A percentile compares a stretch with the other conserved stretches of the same genome.
phyloP scores from a whole-genome alignment of 2,888 invertebrate species.

The Lysandra bellargus region DNA sequence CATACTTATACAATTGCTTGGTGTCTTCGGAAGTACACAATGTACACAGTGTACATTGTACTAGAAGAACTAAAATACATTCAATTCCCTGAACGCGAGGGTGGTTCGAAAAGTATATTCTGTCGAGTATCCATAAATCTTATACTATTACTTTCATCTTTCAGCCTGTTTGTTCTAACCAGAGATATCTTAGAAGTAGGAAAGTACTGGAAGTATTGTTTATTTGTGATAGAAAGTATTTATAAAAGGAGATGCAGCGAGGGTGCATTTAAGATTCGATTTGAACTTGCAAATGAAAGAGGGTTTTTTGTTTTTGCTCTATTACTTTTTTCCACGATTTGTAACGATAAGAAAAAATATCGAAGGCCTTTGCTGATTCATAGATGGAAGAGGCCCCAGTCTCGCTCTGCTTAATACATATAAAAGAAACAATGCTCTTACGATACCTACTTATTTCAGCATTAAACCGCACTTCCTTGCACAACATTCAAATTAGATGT shows the following conservation, averaged over 20 bases:
- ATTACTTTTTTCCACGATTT: conserved; percentile 17
- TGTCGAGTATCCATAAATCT: neutral
- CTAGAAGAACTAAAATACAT: neutral
- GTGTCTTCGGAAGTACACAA: neutral
- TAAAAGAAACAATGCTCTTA: conserved; percentile 61
- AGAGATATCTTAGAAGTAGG: conserved; percentile 2
- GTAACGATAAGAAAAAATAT: conserved; percentile 38
- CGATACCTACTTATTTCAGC: conserved; percentile 54
- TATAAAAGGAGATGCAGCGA: neutral
- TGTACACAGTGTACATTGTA: neutral
- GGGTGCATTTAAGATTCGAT: neutral
- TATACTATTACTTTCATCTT: neutral
- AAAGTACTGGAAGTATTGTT: neutral
- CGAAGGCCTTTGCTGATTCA: conserved; percentile 49
- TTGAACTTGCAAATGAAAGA: neutral
- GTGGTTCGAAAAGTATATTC: neutral
- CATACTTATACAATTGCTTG: neutral
- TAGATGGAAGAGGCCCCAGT: conserved; percentile 53
- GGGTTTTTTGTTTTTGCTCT: neutral
- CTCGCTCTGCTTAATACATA: conserved; percentile 57
- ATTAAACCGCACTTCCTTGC: conserved; percentile 36
- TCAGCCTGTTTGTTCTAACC: neutral
- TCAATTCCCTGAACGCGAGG: conserved; percentile 1
- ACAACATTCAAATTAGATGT: conserved; percentile 29
- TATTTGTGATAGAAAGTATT: neutral